Evolutionary conservation across 2,797 vertebrate species (phyloP), one percentile per base, ranked within the genome.

Genomic region (Buceros bicornis): DNA sequence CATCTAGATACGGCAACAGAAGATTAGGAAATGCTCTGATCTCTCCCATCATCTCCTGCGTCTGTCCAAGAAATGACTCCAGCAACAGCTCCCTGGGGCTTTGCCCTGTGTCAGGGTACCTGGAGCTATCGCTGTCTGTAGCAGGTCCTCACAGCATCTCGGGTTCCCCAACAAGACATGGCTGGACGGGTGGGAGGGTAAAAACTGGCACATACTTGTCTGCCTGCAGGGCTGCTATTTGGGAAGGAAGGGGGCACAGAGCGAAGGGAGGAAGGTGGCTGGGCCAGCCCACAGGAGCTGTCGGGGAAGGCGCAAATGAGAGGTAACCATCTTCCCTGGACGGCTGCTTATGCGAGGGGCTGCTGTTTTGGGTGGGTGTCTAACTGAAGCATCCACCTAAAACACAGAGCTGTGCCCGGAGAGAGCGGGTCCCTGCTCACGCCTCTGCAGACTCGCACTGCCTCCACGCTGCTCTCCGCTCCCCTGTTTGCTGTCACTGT

Each of bases 1-100:
- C 98, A 18, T 99, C 99, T 99, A 95, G 50, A 83, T 97, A 93
- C 1, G 28, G 70, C 50, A 95, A 37, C 4, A 70, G 40, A 26
- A 86, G 45, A 69, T 67, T 33, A 76, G n/a, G 45, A 93, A 94
- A 90, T 37, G 42, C 21, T 74, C 33, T 70, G 33, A 33, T 66
- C 37, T 72, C 3, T 2, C 66, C 64, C 66, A 67, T 57, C 16
- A 47, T 8, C 19, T 50, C 64, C 67, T 42, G 26, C 31, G 13
- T 28, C 58, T 64, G 13, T 56, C 53, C 11, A 26, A 12, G 20
- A 72, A 54, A 33, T 35, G 4, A 81, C 6, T 31, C 11, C 43
- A 67, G 42, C 10, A 71, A 22, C 18, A 77, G 48, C 28, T 77
- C 69, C 17, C 9, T 70, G 79, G 31, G 21, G 29, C 42, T 88